Base-by-base conservation (phyloP, 2,888 invertebrate genomes). In the Disparrhopalites patrizii region DNA sequence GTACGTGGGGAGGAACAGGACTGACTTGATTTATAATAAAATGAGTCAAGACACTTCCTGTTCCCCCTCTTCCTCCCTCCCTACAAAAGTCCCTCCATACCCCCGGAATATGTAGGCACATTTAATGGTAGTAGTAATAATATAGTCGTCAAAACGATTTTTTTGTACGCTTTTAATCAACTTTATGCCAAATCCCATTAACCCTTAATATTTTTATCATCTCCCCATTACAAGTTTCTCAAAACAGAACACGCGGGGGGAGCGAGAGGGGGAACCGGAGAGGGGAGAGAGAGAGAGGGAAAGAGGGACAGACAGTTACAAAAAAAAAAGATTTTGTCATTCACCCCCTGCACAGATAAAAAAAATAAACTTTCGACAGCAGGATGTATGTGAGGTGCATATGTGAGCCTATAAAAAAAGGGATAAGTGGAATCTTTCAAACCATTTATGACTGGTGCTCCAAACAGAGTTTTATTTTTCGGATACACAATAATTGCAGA, bases 121-220 rank as follows among this genome's bases (percentile, higher is more conserved):
- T 20, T 4, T 23, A n/a, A n/a, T n/a, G n/a, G n/a, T n/a, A n/a
- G n/a, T n/a, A n/a, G n/a, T 47, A 47, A 47, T 47, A 47, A 47
- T 47, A 47, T 47, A 47, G 47, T 47, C 47, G 47, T 47, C 47
- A 47, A 47, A 47, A 47, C 47, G 47, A 47, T 47, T 47, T 47
- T n/a, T 25, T 23, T 47, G 47, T 31, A 38, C 57, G 15, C 31
- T 23, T 57, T 57, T 57, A 23, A 57, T 57, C 57, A 40, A 57
- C 40, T 38, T 31, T 20, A 33, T 57, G 57, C 57, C 38, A 33
- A 40, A 57, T 57, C 57, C 57, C 40, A 57, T 57, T 57, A 57
- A 40, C 31, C 40, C 28, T 40, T 40, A 57, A 57, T 57, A 40
- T 57, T 57, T 57, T 57, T 57, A 57, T 57, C 57, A 33, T 18